Evolutionary conservation across 2,113 vertebrate genomes (phyloP), one percentile per base, ranked within the genome.

Genomic region (Apodemus speciosus): DNA sequence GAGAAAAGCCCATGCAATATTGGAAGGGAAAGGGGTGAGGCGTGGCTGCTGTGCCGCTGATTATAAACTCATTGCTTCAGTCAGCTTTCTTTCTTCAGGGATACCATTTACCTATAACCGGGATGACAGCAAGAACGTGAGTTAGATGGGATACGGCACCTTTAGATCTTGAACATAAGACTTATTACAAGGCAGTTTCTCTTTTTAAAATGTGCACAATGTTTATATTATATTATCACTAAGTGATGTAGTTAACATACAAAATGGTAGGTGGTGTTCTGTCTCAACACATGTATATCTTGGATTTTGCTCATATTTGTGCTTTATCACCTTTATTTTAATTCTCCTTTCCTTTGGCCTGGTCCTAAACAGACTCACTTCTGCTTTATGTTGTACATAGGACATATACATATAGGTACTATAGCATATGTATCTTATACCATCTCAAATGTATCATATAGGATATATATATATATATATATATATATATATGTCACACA

Each of bases 31-130:
- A 91, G 88, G 91, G 92, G 69, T 51, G 58, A 87, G 80, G 90
- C 20, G 6, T n/a, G 68, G 4, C 51, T 85, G 91, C 60, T 93
- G 81, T 83, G 46, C 56, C 81, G 95, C 72, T 60, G 95, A 95
- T 99, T 99, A 99, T 97, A 99, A 98, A 97, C 99, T 99, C 95
- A 99, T 98, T 13, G 99, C 99, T 97, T 99, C 99, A 0, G 99
- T 99, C 97, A 99, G 98, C 95, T 99, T 99, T 92, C 99, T 98
- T 97, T 99, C 99, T 98, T 99, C 99, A 99, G 99, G 99, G 98
- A 99, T 99, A 99, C 99, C 99, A 99, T 99, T 99, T 99, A 99
- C 99, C 99, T 99, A 96, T 43, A 97, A 97, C 53, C 32, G 25
- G 71, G 49, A 93, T 13, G 89, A 97, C 46, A 95, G 95, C 76